Conservation (phyloP, 1,140 invertebrate genomes). For the Zaprionus ghesquierei region DNA sequence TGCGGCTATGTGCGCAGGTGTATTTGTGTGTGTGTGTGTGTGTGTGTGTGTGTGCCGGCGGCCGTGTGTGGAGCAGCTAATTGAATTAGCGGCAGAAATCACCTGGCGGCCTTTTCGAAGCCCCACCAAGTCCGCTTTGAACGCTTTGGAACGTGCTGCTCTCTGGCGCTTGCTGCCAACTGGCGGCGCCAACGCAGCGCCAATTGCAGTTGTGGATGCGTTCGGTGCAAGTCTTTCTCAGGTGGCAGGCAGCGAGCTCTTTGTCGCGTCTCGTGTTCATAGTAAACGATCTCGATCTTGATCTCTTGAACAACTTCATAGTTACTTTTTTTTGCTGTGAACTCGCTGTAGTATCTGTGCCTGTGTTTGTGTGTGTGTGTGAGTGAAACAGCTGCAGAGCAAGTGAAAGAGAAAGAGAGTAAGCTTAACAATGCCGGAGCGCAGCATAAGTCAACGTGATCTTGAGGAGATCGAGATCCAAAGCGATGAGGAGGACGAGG, state of each 20-base stretch:
- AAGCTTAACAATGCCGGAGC: conserved; percentile 63
- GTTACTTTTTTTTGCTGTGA: conserved; percentile 4
- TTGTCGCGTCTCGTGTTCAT: not conserved
- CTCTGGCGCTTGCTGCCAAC: conserved; percentile 25
- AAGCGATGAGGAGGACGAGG: conserved; percentile 76
- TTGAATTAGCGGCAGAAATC: conserved; percentile 61
- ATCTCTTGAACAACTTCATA: not conserved
- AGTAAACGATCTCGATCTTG: not conserved
- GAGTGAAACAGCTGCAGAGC: not conserved
- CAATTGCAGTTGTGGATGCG: conserved; percentile 75
- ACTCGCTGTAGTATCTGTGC: no score
- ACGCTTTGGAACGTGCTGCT: not conserved
- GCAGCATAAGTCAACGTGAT: conserved; percentile 66
- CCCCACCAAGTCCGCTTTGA: conserved; percentile 42
- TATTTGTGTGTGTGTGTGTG: not conserved
- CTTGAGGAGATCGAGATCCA: conserved; percentile 77
- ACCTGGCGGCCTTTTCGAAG: conserved; percentile 54
- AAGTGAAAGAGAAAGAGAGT: not conserved
- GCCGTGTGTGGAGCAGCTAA: no score
- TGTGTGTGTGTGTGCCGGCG: no score
- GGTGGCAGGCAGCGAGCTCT: not conserved
- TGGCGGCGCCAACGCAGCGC: conserved; percentile 26
- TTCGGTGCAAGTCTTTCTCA: conserved; percentile 66
- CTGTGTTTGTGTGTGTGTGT: not conserved
- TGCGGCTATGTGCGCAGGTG: not conserved